A percentile compares a stretch with the other conserved stretches of the same genome.
Conservation (phyloP, 2,113 vertebrate species). For the Rhinopithecus roxellana region DNA sequence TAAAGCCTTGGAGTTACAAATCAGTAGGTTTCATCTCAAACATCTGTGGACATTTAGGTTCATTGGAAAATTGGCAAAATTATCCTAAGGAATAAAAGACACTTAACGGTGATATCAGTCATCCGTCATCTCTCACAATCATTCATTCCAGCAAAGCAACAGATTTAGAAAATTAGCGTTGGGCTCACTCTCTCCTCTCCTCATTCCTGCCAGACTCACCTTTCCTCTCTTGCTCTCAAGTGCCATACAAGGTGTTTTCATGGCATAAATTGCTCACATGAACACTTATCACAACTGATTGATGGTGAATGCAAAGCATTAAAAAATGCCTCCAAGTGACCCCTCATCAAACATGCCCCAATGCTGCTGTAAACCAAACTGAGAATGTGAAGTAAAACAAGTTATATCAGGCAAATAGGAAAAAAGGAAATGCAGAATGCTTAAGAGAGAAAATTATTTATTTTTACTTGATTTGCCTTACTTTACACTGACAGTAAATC, state of each 20-base stretch:
- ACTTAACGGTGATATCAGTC: slow-evolving; percentile 77
- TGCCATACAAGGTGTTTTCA: slow-evolving; percentile 66
- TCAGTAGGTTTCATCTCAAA: slow-evolving; percentile 73
- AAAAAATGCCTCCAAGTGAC: slow-evolving; percentile 67
- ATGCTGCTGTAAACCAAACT: slow-evolving; percentile 44
- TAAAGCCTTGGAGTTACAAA: slow-evolving; percentile 65
- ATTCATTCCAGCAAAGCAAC: slow-evolving; percentile 52
- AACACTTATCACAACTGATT: slow-evolving; percentile 64
- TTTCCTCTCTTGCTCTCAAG: slow-evolving; percentile 17
- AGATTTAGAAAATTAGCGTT: slow-evolving; percentile 75
- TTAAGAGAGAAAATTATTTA: slow-evolving; percentile 15
- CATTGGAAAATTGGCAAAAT: slow-evolving; percentile 79
- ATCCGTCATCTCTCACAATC: slow-evolving; percentile 75
- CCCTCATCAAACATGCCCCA: slow-evolving; percentile 50
- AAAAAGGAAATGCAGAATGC: slow-evolving; percentile 8
- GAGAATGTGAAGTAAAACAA: slow-evolving; percentile 24
- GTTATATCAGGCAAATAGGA: background rate
- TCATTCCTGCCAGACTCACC: background rate
- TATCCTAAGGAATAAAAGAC: slow-evolving; percentile 75
- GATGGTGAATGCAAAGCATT: slow-evolving; percentile 56
- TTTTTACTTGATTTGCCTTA: slow-evolving; percentile 13
- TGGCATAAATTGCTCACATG: slow-evolving; percentile 69
- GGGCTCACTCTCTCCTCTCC: slow-evolving; percentile 58
- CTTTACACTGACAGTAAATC: background rate
- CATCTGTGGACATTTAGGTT: slow-evolving; percentile 79